These are phyloP conservation scores for Pocillopora grandis DNA, from an alignment of 92 coral and sea anemone species.

Conservation along the genomic window DNA sequence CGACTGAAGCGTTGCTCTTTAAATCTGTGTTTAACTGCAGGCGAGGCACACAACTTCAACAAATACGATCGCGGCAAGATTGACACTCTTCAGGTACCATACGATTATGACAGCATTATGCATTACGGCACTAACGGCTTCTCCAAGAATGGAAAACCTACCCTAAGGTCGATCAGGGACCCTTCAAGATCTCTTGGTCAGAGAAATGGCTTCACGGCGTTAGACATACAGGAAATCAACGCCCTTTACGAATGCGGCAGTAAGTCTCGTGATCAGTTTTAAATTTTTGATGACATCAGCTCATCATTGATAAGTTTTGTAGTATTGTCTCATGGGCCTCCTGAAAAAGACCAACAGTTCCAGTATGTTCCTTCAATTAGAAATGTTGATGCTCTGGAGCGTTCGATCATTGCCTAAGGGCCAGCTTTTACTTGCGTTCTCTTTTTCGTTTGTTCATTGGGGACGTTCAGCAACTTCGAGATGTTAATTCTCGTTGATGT, in stretches of 20 bases:
- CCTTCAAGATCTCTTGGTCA: slow-evolving; percentile 73
- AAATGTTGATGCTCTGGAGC: too few species aligned
- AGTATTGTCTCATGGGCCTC: too few species aligned
- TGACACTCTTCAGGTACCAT: slow-evolving; percentile 76
- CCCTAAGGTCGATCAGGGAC: slow-evolving; percentile 70
- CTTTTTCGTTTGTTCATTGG: too few species aligned
- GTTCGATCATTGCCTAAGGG: too few species aligned
- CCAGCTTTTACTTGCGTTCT: too few species aligned
- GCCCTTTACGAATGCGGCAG: slow-evolving; percentile 83
- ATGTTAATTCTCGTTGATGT: too few species aligned
- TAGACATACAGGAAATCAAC: slow-evolving; percentile 82
- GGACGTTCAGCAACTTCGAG: too few species aligned
- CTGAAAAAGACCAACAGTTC: too few species aligned
- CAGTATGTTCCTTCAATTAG: too few species aligned
- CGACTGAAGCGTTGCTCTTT: too few species aligned
- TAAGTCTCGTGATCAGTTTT: slow-evolving; percentile 28
- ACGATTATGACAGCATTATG: slow-evolving; percentile 90
- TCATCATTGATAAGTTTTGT: too few species aligned
- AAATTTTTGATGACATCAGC: too few species aligned
- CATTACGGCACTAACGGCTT: slow-evolving; percentile 81
- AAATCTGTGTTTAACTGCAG: slow-evolving; percentile 21
- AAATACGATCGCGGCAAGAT: slow-evolving; percentile 65
- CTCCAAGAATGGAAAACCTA: slow-evolving; percentile 80
- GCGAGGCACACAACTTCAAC: slow-evolving; percentile 69
- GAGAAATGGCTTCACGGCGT: slow-evolving; percentile 66